Percentiles rank a stretch among this genome's conserved stretches.
Conservation (phyloP, 2,797 vertebrate genomes). For the Hydrophis major region DNA sequence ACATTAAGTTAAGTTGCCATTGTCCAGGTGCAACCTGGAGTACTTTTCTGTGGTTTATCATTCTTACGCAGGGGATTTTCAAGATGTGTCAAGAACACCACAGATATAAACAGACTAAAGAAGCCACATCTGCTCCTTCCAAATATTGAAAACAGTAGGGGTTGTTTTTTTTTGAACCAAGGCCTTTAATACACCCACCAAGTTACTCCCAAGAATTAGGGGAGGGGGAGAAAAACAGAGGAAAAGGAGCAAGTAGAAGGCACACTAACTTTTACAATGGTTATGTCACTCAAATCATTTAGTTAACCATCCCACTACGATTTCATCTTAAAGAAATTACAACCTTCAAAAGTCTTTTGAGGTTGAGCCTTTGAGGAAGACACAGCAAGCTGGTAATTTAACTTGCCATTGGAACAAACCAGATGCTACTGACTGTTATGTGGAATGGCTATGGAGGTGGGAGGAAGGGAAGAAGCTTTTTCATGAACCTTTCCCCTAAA, state of each 20-base stretch:
- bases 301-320: not conserved
- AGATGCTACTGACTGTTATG: not conserved
- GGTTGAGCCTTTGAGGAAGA: not conserved
- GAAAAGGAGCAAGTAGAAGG: not conserved
- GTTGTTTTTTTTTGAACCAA: not conserved
- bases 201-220: not conserved
- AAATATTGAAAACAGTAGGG: not conserved
- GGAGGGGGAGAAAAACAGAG: not conserved
- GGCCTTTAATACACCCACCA: not conserved
- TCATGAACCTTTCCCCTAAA: not conserved
- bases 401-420: not conserved
- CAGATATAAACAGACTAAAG: not conserved
- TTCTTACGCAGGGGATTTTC: not conserved
- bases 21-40: not conserved
- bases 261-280: not conserved
- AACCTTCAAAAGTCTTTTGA: not conserved
- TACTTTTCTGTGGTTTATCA: not conserved
- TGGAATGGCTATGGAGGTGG: not conserved
- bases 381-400: not conserved
- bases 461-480: not conserved
- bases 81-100: not conserved
- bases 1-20: not conserved
- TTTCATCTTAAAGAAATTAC: not conserved
- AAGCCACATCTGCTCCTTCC: not conserved
- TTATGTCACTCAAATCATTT: not conserved